These are phyloP conservation scores for Oceanodroma tethys DNA, from an alignment of 2,113 vertebrate species.

Conservation along the genomic window DNA sequence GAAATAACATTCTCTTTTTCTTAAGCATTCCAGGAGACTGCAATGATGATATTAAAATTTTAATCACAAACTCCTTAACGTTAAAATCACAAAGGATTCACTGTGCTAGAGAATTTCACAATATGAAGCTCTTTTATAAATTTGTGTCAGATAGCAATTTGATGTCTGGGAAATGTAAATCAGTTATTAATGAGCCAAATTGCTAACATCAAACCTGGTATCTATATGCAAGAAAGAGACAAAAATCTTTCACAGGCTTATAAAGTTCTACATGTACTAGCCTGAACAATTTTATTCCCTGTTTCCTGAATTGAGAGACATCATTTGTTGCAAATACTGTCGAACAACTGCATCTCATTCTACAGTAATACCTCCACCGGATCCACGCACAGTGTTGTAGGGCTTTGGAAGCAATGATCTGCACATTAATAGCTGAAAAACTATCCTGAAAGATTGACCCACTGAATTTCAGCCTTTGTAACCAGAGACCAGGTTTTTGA, in stretches of 20 bases:
- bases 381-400: not conserved
- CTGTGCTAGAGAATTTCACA: slow-evolving; percentile 64
- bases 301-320: not conserved
- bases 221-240: slow-evolving; percentile 41
- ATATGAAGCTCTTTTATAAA: slow-evolving; percentile 69
- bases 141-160: slow-evolving; percentile 75
- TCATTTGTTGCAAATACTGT: not conserved
- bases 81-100: slow-evolving; percentile 69
- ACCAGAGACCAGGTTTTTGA: not conserved
- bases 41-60: slow-evolving; percentile 73
- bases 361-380: not conserved
- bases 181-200: slow-evolving; percentile 73
- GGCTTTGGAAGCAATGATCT: not conserved
- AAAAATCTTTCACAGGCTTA: slow-evolving; percentile 43
- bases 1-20: slow-evolving; percentile 66
- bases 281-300: not conserved
- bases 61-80: slow-evolving; percentile 69
- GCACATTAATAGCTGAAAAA: not conserved
- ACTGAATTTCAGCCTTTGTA: not conserved
- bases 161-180: slow-evolving; percentile 76
- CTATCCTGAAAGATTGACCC: not conserved
- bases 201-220: slow-evolving; percentile 66
- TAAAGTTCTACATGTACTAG: not conserved
- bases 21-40: slow-evolving; percentile 60
- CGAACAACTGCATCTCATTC: not conserved